These are phyloP conservation scores for Mionectes olivaceus DNA, from an alignment of 2,797 vertebrate species.

Conservation along the genomic window DNA sequence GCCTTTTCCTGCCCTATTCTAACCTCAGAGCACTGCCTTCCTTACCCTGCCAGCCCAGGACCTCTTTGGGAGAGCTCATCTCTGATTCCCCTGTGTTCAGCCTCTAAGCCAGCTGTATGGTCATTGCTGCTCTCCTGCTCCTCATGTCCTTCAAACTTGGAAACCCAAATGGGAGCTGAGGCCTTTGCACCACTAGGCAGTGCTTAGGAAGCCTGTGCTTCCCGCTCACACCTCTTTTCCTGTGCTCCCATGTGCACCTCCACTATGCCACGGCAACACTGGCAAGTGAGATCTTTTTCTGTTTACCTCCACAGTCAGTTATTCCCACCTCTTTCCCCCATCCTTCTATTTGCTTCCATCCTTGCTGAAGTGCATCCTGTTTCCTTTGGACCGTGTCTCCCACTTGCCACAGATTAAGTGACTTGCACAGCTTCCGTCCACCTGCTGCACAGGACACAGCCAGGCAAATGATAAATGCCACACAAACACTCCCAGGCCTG, in stretches of 20 bases:
- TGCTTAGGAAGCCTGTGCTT: background rate
- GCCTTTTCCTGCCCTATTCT: background rate
- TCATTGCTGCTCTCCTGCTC: background rate
- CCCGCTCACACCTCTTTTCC: background rate
- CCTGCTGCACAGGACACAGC: conserved; percentile 16
- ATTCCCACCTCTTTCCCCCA: background rate
- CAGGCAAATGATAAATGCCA: background rate
- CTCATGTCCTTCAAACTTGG: rapidly evolving
- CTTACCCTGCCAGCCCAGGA: background rate
- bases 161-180: background rate
- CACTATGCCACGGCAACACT: background rate
- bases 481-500: background rate
- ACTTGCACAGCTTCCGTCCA: background rate
- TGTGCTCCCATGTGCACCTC: background rate
- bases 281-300: background rate
- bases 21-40: background rate
- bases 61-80: background rate
- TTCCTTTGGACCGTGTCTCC: background rate
- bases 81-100: background rate
- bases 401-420: conserved; percentile 27
- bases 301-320: background rate
- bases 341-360: background rate
- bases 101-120: background rate
- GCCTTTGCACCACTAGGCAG: background rate
- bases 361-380: background rate